Evolutionary conservation across 2,113 vertebrate species (phyloP).

Genomic region (Amblyopsis rosae): DNA sequence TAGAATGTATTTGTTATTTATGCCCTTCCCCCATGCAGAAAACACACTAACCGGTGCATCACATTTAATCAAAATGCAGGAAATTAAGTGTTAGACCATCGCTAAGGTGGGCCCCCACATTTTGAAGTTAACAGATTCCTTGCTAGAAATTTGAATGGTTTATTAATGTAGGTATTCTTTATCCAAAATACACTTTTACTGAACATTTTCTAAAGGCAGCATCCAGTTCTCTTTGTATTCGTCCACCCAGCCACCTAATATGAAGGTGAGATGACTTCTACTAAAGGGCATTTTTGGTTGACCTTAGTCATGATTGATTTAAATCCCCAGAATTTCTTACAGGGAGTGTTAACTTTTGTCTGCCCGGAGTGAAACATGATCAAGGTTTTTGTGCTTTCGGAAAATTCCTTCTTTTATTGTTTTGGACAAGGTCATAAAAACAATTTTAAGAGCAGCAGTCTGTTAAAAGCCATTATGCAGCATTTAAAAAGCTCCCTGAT

Average conservation of each 20-base stretch:
- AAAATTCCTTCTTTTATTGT: slow-evolving; percentile 44
- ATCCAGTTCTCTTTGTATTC: slow-evolving; percentile 5
- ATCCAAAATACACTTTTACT: no score
- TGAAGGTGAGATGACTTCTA: slow-evolving; percentile 39
- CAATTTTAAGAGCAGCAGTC: background rate
- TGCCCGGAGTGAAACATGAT: slow-evolving; percentile 55
- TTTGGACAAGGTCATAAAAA: slow-evolving; percentile 44
- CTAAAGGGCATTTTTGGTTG: slow-evolving; percentile 21
- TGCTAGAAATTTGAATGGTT: no score
- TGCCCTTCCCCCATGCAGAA: no score
- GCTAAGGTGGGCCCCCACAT: no score
- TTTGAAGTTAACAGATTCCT: no score
- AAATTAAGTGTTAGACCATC: no score
- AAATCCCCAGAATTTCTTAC: slow-evolving; percentile 55
- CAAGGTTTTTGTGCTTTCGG: slow-evolving; percentile 28
- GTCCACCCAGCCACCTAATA: slow-evolving; percentile 28
- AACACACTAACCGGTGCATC: no score
- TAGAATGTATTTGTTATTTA: no score
- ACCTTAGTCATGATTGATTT: slow-evolving; percentile 59
- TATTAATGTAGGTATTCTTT: no score
- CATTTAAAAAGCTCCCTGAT: slow-evolving; percentile 2
- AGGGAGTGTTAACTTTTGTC: slow-evolving; percentile 34
- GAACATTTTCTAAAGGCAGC: background rate
- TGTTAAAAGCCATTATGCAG: background rate
- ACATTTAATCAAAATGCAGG: no score